Evolutionary conservation across 1,140 invertebrate genomes (phyloP), one percentile per base, ranked within the genome.

Genomic region (Aphis craccivora): DNA sequence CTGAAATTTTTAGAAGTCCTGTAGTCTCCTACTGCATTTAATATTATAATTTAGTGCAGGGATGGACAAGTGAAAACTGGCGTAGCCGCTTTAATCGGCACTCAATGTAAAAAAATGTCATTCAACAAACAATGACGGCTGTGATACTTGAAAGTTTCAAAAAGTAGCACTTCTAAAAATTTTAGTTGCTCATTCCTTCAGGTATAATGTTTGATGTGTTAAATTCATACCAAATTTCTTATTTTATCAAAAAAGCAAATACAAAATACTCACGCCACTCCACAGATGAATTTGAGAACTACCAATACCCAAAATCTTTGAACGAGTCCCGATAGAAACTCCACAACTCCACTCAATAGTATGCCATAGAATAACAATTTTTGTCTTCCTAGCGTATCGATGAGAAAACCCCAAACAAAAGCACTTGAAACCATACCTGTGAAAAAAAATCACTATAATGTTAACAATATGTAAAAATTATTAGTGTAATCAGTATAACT

Each of bases 391-490:
- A 97, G 95, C 0, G 97, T 96, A 94, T 98, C 98, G 0, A 97
- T 97, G 18, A 98, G 94, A 94, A 97, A 97, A 8, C 98, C 98
- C 97, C 98, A 98, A 35, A 98, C 94, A 94, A 97, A 96, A 0
- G 97, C 97, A 88, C 97, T 98, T 0, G 96, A 95, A 94, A 98
- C 96, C 97, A 98, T 98, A 88, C 98, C 98, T 97, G 95, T 0
- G 4, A 55, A 35, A 89, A 48, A 37, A 89, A 55, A 37, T 11
- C 4, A 30, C 8, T 43, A 87, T 14, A 48, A 37, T 51, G 35
- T 35, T 20, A 35, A 37, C 22, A 88, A 53, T 35, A 23, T 3
- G 1, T 48, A 4, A 43, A 25, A 35, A 37, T 23, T 22, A 83
- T 60, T 40, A 40, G 25, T 60, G 30, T n/a, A n/a, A 76, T n/a